phyloP scores from a whole-genome alignment of 2,113 vertebrate genomes.

The Pleuronectes platessa region DNA sequence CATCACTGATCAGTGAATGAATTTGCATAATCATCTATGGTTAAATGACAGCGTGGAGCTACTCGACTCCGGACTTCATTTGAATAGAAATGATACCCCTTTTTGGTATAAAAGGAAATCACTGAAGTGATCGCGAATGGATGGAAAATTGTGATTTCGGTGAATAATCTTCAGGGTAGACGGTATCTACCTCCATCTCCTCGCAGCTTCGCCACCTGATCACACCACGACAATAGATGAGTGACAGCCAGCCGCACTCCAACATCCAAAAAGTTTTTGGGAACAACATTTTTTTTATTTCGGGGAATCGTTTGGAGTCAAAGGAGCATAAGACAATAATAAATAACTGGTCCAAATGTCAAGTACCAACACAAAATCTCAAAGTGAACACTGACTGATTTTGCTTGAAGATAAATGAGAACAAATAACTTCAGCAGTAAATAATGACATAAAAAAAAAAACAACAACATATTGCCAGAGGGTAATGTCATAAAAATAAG shows the following conservation, averaged over 20 bases:
- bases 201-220: background rate
- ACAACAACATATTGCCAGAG: slow-evolving; percentile 80
- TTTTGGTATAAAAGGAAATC: slow-evolving; percentile 61
- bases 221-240: slow-evolving; percentile 20
- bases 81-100: slow-evolving; percentile 72
- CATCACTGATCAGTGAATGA: slow-evolving; percentile 56
- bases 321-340: slow-evolving; percentile 86
- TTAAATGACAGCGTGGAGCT: slow-evolving; percentile 61
- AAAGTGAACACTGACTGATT: slow-evolving; percentile 83
- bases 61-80: slow-evolving; percentile 57
- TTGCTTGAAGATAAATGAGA: slow-evolving; percentile 84
- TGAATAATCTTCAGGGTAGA: slow-evolving; percentile 14
- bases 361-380: slow-evolving; percentile 87
- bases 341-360: slow-evolving; percentile 80
- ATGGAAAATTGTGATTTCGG: slow-evolving; percentile 46
- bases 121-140: slow-evolving; percentile 42
- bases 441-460: slow-evolving; percentile 60
- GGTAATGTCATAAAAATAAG: slow-evolving; percentile 63
- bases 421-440: slow-evolving; percentile 74
- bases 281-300: slow-evolving; percentile 99
- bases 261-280: slow-evolving; percentile 86
- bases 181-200: slow-evolving; percentile 34
- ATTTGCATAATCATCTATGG: slow-evolving; percentile 73
- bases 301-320: slow-evolving; percentile 94
- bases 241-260: slow-evolving; percentile 48